phyloP scores from a whole-genome alignment of 2,113 vertebrate species.

The Trinectes maculatus region DNA sequence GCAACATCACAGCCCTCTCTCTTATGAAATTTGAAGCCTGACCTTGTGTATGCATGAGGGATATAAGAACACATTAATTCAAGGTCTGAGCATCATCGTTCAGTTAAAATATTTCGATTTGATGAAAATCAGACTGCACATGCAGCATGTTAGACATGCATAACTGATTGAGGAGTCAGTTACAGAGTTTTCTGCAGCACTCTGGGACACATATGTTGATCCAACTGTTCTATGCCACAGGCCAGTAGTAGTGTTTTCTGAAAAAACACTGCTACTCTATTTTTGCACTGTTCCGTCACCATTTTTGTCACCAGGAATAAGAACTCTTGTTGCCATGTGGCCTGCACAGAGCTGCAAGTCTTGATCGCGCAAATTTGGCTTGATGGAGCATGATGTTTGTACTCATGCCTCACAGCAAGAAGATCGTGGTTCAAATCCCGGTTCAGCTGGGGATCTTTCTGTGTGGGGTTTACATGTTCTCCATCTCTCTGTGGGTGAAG shows the following conservation, averaged over 20 bases:
- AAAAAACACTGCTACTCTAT: slow-evolving; percentile 9
- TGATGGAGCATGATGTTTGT: no score
- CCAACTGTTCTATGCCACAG: slow-evolving; percentile 33
- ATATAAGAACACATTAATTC: slow-evolving; percentile 1
- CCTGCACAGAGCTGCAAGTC: not conserved
- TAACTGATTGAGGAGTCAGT: slow-evolving; percentile 22
- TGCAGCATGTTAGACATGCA: not conserved
- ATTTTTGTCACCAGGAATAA: not conserved
- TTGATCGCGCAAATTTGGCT: no score
- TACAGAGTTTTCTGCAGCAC: slow-evolving; percentile 26
- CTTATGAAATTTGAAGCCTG: slow-evolving; percentile 24
- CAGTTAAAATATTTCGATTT: not conserved
- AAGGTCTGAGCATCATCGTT: not conserved
- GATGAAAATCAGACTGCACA: not conserved
- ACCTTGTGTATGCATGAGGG: not conserved
- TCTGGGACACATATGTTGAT: slow-evolving; percentile 39
- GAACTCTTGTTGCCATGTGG: not conserved
- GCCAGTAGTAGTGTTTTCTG: slow-evolving; percentile 31
- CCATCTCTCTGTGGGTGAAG: no score
- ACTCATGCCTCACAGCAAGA: no score
- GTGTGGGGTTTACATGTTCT: no score
- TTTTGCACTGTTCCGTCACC: slow-evolving; percentile 20
- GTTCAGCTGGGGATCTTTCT: no score
- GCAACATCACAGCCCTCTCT: slow-evolving; percentile 20
- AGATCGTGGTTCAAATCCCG: no score